These are phyloP conservation scores for Alethe diademata DNA, from an alignment of 2,113 vertebrate genomes.

Conservation along the genomic window DNA sequence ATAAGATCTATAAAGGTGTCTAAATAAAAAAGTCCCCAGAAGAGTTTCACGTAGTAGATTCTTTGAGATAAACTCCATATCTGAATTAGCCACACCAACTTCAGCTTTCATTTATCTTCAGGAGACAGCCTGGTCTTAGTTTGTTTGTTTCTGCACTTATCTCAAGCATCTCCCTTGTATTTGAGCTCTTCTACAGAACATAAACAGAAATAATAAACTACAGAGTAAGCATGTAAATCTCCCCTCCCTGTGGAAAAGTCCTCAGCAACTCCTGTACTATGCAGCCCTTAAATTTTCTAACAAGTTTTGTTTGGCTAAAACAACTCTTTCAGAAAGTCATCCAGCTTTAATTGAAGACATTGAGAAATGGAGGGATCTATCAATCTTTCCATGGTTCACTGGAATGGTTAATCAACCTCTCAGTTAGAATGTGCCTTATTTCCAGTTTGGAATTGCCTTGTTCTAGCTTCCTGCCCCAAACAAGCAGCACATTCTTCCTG, in stretches of 20 bases:
- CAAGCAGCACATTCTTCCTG: slow-evolving; percentile 5
- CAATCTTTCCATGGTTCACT: slow-evolving; percentile 39
- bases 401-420: slow-evolving; percentile 28
- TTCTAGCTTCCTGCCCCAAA: slow-evolving; percentile 23
- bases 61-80: not conserved
- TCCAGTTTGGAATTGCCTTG: slow-evolving; percentile 47
- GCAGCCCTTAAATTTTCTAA: slow-evolving; percentile 8
- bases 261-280: not conserved
- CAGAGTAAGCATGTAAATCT: not conserved
- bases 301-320: slow-evolving; percentile 43
- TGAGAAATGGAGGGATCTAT: slow-evolving; percentile 32
- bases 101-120: not conserved
- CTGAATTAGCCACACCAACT: not conserved
- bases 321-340: not conserved
- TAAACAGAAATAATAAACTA: slow-evolving; percentile 34
- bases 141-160: slow-evolving; percentile 35
- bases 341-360: slow-evolving; percentile 13
- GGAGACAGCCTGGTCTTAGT: not conserved
- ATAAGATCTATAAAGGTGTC: not conserved
- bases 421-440: slow-evolving; percentile 28
- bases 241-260: not conserved
- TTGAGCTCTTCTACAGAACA: not conserved
- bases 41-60: not conserved
- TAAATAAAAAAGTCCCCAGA: not conserved
- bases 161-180: not conserved